A percentile compares a stretch with the other conserved stretches of the same genome.
Evolutionary conservation across 64 coral and sea anemone genomes (phyloP).

Genomic region (Montipora efflorescens): DNA sequence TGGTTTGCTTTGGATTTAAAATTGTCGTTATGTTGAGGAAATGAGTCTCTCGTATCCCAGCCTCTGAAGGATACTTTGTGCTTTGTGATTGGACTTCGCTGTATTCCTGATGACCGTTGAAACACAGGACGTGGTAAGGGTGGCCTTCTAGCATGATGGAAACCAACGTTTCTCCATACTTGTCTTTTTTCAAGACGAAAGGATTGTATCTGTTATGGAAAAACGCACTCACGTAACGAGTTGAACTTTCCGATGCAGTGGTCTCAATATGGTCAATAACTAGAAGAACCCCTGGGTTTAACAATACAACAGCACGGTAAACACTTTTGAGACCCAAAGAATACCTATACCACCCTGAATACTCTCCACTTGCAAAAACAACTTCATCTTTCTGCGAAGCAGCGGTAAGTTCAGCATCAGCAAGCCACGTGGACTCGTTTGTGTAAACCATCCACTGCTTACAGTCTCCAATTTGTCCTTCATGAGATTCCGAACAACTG

Average conservation of each 20-base stretch:
- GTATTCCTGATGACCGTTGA: background rate
- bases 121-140: background rate
- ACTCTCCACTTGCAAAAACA: constrained; percentile 46
- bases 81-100: background rate
- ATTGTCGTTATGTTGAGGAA: constrained; percentile 61
- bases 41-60: constrained; percentile 18
- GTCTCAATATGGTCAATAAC: constrained; percentile 35
- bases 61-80: background rate
- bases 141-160: background rate
- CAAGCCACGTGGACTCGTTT: background rate
- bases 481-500: constrained; percentile 4
- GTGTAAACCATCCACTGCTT: constrained; percentile 23
- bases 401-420: constrained; percentile 4
- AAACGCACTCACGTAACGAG: constrained; percentile 37
- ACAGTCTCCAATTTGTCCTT: constrained; percentile 39
- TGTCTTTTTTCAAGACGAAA: constrained; percentile 11
- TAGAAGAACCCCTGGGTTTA: constrained; percentile 18
- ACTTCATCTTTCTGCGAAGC: background rate
- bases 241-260: background rate
- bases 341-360: constrained; percentile 35
- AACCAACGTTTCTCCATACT: background rate
- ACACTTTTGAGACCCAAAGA: constrained; percentile 9
- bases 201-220: constrained; percentile 55
- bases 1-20: background rate
- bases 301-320: constrained; percentile 25